A percentile compares a stretch with the other conserved stretches of the same genome.
Conservation (phyloP, 2,113 vertebrate genomes). For the Steatornis caripensis region DNA sequence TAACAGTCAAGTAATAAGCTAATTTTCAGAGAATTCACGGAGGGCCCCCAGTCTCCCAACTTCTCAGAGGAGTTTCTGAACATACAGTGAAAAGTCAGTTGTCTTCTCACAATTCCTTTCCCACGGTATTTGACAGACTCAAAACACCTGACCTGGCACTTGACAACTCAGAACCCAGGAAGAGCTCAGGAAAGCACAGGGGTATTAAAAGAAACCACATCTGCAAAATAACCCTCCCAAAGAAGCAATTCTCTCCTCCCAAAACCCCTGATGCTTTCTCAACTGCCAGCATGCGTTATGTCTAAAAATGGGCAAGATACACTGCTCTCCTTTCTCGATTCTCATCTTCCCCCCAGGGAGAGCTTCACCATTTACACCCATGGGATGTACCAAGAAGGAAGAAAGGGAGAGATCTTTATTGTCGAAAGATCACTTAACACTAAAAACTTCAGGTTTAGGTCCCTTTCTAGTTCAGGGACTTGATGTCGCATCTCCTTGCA, state of each 20-base stretch:
- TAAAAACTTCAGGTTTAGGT: not conserved
- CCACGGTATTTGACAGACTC: not conserved
- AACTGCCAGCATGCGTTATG: accelerated
- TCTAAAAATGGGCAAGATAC: not conserved
- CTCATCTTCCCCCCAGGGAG: not conserved
- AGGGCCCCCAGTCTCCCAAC: not conserved
- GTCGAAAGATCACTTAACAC: not conserved
- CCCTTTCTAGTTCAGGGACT: not conserved
- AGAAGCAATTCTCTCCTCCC: not conserved
- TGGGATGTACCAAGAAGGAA: not conserved
- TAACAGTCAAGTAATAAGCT: conserved; percentile 54
- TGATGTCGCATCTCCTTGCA: not conserved
- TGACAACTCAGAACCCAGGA: not conserved
- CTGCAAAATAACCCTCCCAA: not conserved
- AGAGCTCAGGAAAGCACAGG: not conserved
- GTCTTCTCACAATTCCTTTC: not conserved
- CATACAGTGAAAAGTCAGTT: not conserved
- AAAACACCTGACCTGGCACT: not conserved
- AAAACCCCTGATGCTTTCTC: accelerated
- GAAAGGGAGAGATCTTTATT: not conserved
- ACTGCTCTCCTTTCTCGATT: not conserved
- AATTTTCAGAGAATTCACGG: conserved; percentile 30
- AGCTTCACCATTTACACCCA: not conserved
- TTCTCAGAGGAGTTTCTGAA: not conserved
- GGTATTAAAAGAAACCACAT: not conserved